Percentiles rank a stretch among this genome's conserved stretches.
Evolutionary conservation across 2,113 vertebrate genomes (phyloP).

Genomic region (Crypturellus undulatus): DNA sequence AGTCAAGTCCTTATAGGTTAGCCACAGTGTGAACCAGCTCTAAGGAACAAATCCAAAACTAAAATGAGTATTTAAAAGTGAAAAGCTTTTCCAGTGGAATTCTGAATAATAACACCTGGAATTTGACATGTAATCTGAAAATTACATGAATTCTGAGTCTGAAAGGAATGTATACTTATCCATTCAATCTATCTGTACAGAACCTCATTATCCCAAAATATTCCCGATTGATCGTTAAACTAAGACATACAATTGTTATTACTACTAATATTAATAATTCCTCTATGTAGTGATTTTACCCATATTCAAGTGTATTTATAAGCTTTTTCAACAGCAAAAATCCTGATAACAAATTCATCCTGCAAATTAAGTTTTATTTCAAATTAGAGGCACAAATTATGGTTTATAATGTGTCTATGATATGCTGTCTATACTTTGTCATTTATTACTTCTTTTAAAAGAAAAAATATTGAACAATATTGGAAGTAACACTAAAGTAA

Average conservation of each 20-base stretch:
- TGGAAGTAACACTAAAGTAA: background rate
- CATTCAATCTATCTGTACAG: background rate
- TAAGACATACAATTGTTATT: background rate
- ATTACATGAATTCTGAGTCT: background rate
- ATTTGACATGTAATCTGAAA: background rate
- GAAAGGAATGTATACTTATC: background rate
- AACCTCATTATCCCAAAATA: background rate
- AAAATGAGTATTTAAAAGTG: background rate
- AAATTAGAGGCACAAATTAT: background rate
- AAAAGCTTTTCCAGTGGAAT: background rate
- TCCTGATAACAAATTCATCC: background rate
- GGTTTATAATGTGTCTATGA: background rate
- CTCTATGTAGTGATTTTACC: background rate
- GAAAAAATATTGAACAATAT: background rate
- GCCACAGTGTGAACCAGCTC: accelerated
- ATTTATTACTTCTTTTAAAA: background rate
- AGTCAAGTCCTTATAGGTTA: background rate
- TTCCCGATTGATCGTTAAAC: background rate
- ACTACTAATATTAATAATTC: background rate
- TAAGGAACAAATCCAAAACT: background rate
- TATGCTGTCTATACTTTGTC: background rate
- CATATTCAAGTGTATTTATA: background rate
- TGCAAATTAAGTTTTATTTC: background rate
- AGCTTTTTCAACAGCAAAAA: background rate
- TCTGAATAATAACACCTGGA: background rate